Evolutionary conservation across 1,140 invertebrate genomes (phyloP).

Genomic region (Pollicipes pollicipes): DNA sequence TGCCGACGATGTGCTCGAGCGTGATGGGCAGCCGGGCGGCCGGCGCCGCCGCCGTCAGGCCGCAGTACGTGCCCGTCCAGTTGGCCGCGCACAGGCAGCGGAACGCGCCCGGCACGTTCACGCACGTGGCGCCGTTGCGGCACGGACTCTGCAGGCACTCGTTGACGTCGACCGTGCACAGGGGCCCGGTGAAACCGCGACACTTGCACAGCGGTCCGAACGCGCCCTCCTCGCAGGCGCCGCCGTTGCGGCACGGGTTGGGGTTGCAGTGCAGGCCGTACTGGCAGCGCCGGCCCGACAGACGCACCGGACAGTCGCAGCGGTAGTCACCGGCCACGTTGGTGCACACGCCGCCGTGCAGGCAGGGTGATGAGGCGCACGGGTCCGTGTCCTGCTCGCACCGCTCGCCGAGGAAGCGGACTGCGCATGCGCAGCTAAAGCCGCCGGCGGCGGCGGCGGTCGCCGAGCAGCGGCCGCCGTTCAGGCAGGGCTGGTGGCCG

Average conservation of each 20-base stretch:
- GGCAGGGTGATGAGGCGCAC: slow-evolving; percentile 71
- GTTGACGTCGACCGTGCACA: slow-evolving; percentile 25
- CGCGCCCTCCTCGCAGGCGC: slow-evolving; percentile 32
- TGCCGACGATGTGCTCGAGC: no score
- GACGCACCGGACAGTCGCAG: slow-evolving; percentile 27
- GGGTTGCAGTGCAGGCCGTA: slow-evolving; percentile 30
- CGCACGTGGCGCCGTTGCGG: slow-evolving; percentile 52
- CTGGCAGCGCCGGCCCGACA: slow-evolving; percentile 31
- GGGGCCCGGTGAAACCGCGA: slow-evolving; percentile 24
- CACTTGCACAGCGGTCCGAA: slow-evolving; percentile 26
- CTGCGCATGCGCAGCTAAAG: slow-evolving; percentile 56
- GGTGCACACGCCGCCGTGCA: slow-evolving; percentile 40
- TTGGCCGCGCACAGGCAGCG: slow-evolving; percentile 51
- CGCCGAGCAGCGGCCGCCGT: no score
- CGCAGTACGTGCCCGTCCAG: slow-evolving; percentile 53
- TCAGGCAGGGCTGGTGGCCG: slow-evolving; percentile 68
- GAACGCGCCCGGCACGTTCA: slow-evolving; percentile 65
- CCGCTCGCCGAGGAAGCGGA: slow-evolving; percentile 51
- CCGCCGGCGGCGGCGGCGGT: slow-evolving; percentile 8
- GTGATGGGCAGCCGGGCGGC: not conserved
- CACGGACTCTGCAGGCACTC: slow-evolving; percentile 30
- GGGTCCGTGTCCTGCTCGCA: slow-evolving; percentile 81
- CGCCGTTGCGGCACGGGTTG: no score
- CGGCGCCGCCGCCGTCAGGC: not conserved
- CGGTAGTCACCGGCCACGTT: slow-evolving; percentile 18